Conservation (phyloP, 2,797 vertebrate species). For the Thunnus albacares region DNA sequence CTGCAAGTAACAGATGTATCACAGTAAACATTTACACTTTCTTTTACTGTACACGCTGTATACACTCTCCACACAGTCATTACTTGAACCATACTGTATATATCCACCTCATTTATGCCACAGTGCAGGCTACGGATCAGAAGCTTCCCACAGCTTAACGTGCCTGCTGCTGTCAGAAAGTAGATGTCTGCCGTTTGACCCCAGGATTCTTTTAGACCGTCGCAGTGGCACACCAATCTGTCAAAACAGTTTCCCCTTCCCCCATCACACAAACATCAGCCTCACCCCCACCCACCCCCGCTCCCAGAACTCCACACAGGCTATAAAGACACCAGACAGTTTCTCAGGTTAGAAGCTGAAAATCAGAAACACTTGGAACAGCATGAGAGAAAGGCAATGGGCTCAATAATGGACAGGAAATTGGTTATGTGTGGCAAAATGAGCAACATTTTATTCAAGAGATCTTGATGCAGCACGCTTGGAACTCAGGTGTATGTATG, state of each 20-base stretch:
- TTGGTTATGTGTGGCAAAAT: conserved; percentile 42
- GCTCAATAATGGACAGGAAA: conserved; percentile 48
- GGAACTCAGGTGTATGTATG: conserved; percentile 7
- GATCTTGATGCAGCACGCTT: conserved; percentile 18
- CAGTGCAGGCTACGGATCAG: conserved; percentile 38
- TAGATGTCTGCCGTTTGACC: conserved; percentile 73
- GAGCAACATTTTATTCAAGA: conserved; percentile 47
- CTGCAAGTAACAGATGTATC: not conserved
- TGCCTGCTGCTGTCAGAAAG: conserved; percentile 66
- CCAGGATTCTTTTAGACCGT: conserved; percentile 54
- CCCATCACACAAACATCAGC: conserved; percentile 55
- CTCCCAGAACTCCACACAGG: conserved; percentile 16
- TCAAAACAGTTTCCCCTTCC: conserved; percentile 66
- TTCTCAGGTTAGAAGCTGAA: conserved; percentile 62
- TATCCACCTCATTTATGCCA: conserved; percentile 22
- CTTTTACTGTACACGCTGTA: conserved; percentile 2
- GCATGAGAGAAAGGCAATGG: conserved; percentile 41
- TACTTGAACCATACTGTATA: conserved; percentile 32
- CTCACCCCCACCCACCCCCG: not conserved
- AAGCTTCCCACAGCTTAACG: conserved; percentile 50
- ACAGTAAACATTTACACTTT: not conserved
- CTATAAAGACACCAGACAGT: conserved; percentile 44
- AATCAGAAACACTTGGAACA: conserved; percentile 46
- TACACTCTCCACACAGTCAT: conserved; percentile 10
- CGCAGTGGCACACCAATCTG: conserved; percentile 66